These are phyloP conservation scores for Iguana delicatissima DNA, from an alignment of 2,797 vertebrate species.

Conservation along the genomic window DNA sequence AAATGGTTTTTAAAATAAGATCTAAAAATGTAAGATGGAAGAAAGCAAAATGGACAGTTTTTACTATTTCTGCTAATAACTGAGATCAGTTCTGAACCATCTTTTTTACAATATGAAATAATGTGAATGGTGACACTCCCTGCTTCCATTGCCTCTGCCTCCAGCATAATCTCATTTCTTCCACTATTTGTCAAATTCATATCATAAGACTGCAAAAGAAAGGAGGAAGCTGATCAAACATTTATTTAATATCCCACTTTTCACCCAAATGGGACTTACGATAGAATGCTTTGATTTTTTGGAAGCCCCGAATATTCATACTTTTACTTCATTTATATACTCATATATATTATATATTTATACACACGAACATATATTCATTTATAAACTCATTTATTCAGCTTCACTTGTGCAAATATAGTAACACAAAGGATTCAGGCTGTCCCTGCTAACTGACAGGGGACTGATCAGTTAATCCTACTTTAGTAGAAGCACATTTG, in stretches of 20 bases:
- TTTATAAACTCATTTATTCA: not conserved
- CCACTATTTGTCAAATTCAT: not conserved
- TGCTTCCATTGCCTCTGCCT: not conserved
- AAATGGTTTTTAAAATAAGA: no score
- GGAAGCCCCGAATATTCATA: not conserved
- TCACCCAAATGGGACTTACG: not conserved
- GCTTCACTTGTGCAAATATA: not conserved
- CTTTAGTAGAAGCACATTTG: not conserved
- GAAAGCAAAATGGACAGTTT: no score
- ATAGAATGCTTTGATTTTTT: not conserved
- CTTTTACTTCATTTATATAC: not conserved
- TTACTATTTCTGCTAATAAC: no score
- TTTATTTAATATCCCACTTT: no score
- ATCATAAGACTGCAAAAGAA: not conserved
- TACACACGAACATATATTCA: no score
- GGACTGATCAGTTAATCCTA: not conserved
- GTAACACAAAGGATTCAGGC: not conserved
- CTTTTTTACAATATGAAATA: not conserved
- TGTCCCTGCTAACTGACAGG: not conserved
- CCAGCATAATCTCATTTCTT: not conserved
- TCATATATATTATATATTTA: not conserved
- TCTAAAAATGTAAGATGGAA: no score
- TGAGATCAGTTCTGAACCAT: not conserved
- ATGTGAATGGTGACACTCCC: not conserved
- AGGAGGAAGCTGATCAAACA: not conserved